Evolutionary conservation across 2,797 vertebrate species (phyloP).

Genomic region (Malacoctenus gilli): DNA sequence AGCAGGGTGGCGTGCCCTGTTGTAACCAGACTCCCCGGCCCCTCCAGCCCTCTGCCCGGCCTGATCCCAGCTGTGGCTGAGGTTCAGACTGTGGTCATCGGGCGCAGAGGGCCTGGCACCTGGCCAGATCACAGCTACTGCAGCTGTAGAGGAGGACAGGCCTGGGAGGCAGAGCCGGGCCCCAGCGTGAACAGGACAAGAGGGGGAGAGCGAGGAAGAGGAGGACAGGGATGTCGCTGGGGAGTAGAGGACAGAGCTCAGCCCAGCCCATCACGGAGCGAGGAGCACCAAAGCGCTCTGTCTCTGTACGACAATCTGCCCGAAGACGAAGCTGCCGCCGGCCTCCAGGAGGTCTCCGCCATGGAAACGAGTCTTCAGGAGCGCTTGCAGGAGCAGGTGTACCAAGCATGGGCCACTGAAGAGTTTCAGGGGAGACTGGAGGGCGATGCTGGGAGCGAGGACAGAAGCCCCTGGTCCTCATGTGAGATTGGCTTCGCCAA

Average conservation of each 20-base stretch:
- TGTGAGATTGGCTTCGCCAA: constrained; percentile 68
- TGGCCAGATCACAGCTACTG: constrained; percentile 73
- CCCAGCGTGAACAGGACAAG: constrained; percentile 38
- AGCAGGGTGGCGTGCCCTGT: constrained; percentile 47
- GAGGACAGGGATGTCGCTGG: constrained; percentile 44
- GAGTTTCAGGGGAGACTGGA: constrained; percentile 39
- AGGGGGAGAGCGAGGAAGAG: constrained; percentile 49
- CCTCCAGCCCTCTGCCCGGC: constrained; percentile 49
- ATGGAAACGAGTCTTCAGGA: constrained; percentile 62
- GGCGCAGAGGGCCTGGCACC: constrained; percentile 64
- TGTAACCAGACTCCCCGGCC: constrained; percentile 64
- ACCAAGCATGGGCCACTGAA: constrained; percentile 35
- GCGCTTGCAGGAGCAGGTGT: constrained; percentile 29
- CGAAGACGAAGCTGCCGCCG: constrained; percentile 29
- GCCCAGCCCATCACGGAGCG: constrained; percentile 53
- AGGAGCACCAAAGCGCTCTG: constrained; percentile 69
- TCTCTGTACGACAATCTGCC: constrained; percentile 80
- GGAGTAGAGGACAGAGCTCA: constrained; percentile 41
- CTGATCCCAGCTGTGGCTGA: constrained; percentile 65
- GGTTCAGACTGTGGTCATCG: constrained; percentile 63
- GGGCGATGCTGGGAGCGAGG: constrained; percentile 32
- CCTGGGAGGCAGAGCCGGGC: constrained; percentile 47
- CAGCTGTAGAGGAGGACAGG: constrained; percentile 66
- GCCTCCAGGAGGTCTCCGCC: constrained; percentile 38
- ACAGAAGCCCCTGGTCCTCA: constrained; percentile 70